Conservation (phyloP, 2,888 invertebrate species). For the Pantelozetes paolii region DNA sequence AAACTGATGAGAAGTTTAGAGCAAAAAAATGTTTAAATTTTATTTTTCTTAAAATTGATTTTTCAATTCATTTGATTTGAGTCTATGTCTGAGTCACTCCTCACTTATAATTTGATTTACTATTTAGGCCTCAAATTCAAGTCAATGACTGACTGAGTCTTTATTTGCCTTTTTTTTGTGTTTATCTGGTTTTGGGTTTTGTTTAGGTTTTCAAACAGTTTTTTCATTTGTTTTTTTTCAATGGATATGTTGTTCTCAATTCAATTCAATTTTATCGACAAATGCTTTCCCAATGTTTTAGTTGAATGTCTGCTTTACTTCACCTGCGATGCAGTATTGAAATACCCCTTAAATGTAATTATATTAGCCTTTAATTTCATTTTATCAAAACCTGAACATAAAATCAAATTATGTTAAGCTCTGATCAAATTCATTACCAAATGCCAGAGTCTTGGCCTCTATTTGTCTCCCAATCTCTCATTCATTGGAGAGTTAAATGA, state of each 20-base stretch:
- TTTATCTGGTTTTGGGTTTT: neutral
- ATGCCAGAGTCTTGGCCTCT: neutral
- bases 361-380: slow-evolving; percentile 16
- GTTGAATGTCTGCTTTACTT: neutral
- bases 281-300: no score
- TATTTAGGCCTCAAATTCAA: slow-evolving; percentile 12
- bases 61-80: neutral
- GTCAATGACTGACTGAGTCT: neutral
- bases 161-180: neutral
- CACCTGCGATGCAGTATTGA: neutral
- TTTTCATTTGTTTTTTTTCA: neutral
- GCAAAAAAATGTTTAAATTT: neutral
- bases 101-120: neutral
- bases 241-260: neutral
- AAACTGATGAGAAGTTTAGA: neutral
- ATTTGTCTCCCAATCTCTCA: neutral
- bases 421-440: slow-evolving; percentile 24
- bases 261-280: neutral
- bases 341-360: neutral
- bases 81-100: neutral
- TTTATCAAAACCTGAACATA: slow-evolving; percentile 32
- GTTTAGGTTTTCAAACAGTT: neutral
- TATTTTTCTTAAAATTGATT: neutral
- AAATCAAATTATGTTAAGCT: slow-evolving; percentile 31
- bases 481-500: slow-evolving; percentile 5